phyloP scores from a whole-genome alignment of 1,140 invertebrate genomes.

The Papilio glaucus region DNA sequence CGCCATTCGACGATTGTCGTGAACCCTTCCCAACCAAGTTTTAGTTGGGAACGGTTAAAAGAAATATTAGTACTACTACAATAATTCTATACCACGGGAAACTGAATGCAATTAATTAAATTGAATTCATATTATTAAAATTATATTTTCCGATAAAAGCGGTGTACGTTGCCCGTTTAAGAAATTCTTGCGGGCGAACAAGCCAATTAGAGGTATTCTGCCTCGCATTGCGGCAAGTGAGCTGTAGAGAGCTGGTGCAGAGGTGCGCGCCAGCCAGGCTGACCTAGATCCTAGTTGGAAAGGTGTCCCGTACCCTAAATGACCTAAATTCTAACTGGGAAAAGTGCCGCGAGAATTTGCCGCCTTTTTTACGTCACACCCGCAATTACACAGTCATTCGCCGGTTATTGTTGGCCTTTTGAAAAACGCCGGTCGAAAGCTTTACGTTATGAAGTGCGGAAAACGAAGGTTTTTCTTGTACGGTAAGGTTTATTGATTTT shows the following conservation, averaged over 20 bases:
- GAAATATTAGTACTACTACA: too few species aligned
- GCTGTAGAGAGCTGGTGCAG: slow-evolving; percentile 38
- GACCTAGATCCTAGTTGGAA: slow-evolving; percentile 50
- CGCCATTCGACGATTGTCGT: too few species aligned
- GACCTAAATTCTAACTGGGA: slow-evolving; percentile 50
- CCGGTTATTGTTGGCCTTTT: slow-evolving; percentile 23
- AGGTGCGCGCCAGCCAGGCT: slow-evolving; percentile 43
- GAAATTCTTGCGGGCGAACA: slow-evolving; percentile 17
- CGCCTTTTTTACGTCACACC: slow-evolving; percentile 47
- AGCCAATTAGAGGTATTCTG: slow-evolving; percentile 27
- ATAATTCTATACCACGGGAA: too few species aligned
- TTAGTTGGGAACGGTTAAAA: too few species aligned
- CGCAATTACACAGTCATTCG: background rate
- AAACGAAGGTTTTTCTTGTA: background rate
- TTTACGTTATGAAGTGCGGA: background rate
- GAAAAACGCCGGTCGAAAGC: slow-evolving; percentile 4
- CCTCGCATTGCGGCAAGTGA: slow-evolving; percentile 38
- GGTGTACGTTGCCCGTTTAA: background rate
- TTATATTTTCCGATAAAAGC: background rate
- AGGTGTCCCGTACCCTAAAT: slow-evolving; percentile 32
- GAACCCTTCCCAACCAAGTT: too few species aligned
- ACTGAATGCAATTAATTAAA: too few species aligned
- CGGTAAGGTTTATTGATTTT: background rate
- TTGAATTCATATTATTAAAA: slow-evolving; percentile 9
- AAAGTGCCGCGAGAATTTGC: slow-evolving; percentile 41